A percentile compares a stretch with the other conserved stretches of the same genome.
These are phyloP conservation scores for Speoplatyrhinus poulsoni DNA, from an alignment of 2,113 vertebrate genomes.

Conservation along the genomic window DNA sequence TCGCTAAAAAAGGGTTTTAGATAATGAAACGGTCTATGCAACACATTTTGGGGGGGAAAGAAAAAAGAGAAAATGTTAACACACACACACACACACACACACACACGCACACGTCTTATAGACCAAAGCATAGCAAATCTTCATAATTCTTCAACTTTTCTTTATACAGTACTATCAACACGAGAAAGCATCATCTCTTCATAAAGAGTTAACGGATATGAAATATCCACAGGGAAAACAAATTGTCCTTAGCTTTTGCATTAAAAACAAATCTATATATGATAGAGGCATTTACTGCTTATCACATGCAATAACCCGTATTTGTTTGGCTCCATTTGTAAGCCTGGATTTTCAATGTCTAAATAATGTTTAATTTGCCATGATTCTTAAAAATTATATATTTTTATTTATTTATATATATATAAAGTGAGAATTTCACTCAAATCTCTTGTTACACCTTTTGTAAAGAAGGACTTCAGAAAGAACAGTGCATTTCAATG, in stretches of 20 bases:
- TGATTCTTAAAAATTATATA: conserved; percentile 27
- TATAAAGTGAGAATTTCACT: conserved; percentile 21
- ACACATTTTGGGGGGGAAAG: conserved; percentile 24
- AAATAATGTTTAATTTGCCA: conserved; percentile 25
- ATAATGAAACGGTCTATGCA: conserved; percentile 51
- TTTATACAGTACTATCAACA: conserved; percentile 45
- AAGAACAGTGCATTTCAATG: conserved; percentile 52
- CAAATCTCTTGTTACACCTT: conserved; percentile 27
- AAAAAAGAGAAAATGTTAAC: conserved; percentile 25
- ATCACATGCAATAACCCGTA: conserved; percentile 69
- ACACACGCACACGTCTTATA: conserved; percentile 54
- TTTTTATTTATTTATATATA: background rate
- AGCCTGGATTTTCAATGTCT: conserved; percentile 56
- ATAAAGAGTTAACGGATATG: conserved; percentile 27
- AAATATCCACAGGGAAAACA: conserved; percentile 23
- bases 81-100: conserved; percentile 59
- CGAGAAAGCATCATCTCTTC: conserved; percentile 26
- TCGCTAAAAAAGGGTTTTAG: background rate
- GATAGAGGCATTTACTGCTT: conserved; percentile 37
- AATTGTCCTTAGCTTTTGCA: too few species aligned
- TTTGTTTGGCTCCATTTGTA: conserved; percentile 49
- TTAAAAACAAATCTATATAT: conserved; percentile 4
- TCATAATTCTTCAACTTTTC: conserved; percentile 30
- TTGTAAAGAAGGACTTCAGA: conserved; percentile 42
- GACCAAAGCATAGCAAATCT: conserved; percentile 38